A percentile compares a stretch with the other conserved stretches of the same genome.
Conservation (phyloP, 2,888 invertebrate genomes). For the Apocheima hispidaria region DNA sequence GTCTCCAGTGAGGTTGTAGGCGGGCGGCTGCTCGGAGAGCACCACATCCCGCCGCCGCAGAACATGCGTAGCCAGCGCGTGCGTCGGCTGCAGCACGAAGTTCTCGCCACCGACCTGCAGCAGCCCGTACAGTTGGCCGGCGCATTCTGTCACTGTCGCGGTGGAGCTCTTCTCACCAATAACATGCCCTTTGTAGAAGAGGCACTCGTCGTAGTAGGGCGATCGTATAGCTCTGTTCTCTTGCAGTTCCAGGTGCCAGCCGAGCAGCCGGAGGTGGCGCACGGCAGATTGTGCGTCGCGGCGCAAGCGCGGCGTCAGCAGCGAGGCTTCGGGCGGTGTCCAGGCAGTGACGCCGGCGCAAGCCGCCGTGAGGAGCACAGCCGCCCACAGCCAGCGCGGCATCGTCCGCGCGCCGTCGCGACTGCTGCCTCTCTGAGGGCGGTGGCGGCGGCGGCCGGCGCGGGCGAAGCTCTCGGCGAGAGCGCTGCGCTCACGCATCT, state of each 20-base stretch:
- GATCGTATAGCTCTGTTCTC: constrained; percentile 78
- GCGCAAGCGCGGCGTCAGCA: constrained; percentile 51
- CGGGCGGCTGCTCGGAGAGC: constrained; percentile 64
- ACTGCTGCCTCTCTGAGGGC: constrained; percentile 71
- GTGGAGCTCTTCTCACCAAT: constrained; percentile 71
- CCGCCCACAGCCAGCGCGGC: constrained; percentile 78
- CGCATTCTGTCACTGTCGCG: constrained; percentile 84
- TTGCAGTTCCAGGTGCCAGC: constrained; percentile 75
- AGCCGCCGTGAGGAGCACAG: constrained; percentile 64
- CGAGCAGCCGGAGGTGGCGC: constrained; percentile 69
- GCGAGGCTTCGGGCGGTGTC: constrained; percentile 56
- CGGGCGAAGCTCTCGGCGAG: constrained; percentile 58
- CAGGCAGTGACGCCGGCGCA: constrained; percentile 59
- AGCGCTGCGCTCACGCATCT: constrained; percentile 76
- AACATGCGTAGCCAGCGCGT: constrained; percentile 63
- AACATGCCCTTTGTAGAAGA: constrained; percentile 76
- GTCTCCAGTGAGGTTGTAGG: constrained; percentile 77
- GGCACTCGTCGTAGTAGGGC: constrained; percentile 76
- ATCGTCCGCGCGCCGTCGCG: constrained; percentile 80
- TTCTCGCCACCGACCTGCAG: constrained; percentile 76
- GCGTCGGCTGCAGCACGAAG: constrained; percentile 81
- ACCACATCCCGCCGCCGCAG: constrained; percentile 73
- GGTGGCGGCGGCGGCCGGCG: constrained; percentile 66
- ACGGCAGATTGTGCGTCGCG: constrained; percentile 53
- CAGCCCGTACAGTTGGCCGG: constrained; percentile 82